Base-by-base conservation (phyloP, 2,113 vertebrate species). In the Melozone crissalis region DNA sequence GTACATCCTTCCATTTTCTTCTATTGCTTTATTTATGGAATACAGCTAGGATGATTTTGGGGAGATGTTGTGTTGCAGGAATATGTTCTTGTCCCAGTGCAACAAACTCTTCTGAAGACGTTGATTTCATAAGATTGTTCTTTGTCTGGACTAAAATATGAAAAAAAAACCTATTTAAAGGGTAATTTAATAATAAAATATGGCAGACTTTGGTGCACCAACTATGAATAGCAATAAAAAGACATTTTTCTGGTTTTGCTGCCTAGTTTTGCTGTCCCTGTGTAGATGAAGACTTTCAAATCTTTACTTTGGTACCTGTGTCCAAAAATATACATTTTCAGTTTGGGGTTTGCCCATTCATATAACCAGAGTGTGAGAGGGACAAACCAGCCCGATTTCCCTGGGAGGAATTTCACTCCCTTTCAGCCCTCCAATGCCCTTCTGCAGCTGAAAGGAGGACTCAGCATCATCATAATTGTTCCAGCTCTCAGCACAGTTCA, bases 361-460 rank as follows among this genome's bases (percentile, higher is more conserved):
- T 26, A 24, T 46, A 59, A 78, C 16, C 46, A 39, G 68, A 44
- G 20, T 55, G 54, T 7, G 23, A 71, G 9, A 74, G 18, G 14
- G 39, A 54, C 24, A 89, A 78, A 89, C 75, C 30, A 71, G 5
- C 55, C 62, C 2, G 7, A 30, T 43, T 77, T 90, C 33, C 4
- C 47, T 51, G 75, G 51, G 30, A 90, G 19, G 33, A 71, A 44
- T 86, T 85, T 66, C 19, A 10, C 24, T 67, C 43, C 19, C 14
- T 76, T 83, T 74, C 46, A 51, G 51, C 62, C 10, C 46, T 80
- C 39, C 73, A 81, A 33, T 89, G 30, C 49, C 72, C 30, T 80
- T 24, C 30, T 62, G 30, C 31, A 80, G 12, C 26, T 81, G 89
- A 95, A 95, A 92, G 69, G 37, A 84, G 28, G 73, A 77, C 65